Conservation (phyloP, 2,797 vertebrate species). For the Lycodopsis pacificus region DNA sequence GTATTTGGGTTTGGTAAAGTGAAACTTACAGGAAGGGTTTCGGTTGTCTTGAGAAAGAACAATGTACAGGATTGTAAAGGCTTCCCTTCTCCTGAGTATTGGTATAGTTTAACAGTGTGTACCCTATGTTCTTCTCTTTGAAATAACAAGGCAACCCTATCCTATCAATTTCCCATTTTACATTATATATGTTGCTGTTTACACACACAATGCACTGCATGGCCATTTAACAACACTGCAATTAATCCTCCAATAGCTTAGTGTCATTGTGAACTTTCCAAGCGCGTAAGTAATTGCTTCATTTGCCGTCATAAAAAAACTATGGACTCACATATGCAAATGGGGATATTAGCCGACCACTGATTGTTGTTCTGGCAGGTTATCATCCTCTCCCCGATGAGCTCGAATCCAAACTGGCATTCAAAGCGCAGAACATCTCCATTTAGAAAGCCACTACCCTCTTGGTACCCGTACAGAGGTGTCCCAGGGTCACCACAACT, state of each 20-base stretch:
- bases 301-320: slow-evolving; percentile 45
- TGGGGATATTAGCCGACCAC: slow-evolving; percentile 99
- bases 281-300: slow-evolving; percentile 59
- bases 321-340: slow-evolving; percentile 97
- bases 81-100: slow-evolving; percentile 16
- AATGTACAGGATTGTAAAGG: slow-evolving; percentile 6
- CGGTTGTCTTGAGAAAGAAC: slow-evolving; percentile 11
- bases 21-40: slow-evolving; percentile 26
- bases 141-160: slow-evolving; percentile 29
- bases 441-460: slow-evolving; percentile 96
- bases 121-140: neutral
- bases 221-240: slow-evolving; percentile 54
- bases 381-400: slow-evolving; percentile 98
- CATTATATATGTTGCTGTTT: slow-evolving; percentile 42
- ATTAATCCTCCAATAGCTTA: slow-evolving; percentile 59
- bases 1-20: slow-evolving; percentile 28
- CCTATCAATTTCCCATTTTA: slow-evolving; percentile 43
- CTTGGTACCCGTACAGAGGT: slow-evolving; percentile 95
- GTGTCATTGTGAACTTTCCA: slow-evolving; percentile 68
- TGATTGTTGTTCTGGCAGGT: slow-evolving; percentile 99
- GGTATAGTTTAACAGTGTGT: neutral
- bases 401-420: slow-evolving; percentile 99
- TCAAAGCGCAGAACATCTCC: slow-evolving; percentile 95
- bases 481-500: slow-evolving; percentile 98
- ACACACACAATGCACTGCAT: slow-evolving; percentile 27